A percentile compares a stretch with the other conserved stretches of the same genome.
Conservation (phyloP, 2,797 vertebrate species). For the Phrynocephalus forsythii region DNA sequence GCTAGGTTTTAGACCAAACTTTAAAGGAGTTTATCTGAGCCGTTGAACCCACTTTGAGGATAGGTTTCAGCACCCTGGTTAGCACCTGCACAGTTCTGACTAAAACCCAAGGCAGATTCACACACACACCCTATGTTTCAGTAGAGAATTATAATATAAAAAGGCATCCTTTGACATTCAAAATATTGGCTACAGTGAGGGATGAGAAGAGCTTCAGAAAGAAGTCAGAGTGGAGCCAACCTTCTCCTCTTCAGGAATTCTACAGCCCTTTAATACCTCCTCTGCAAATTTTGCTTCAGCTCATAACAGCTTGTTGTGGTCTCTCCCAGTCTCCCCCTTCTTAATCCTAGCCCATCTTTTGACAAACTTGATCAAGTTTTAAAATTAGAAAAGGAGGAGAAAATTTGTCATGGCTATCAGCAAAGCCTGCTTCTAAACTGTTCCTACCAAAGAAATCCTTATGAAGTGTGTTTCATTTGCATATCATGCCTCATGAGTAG, state of each 20-base stretch:
- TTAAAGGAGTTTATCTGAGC: no score
- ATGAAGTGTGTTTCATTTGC: not conserved
- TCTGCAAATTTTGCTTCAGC: not conserved
- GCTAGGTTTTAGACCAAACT: no score
- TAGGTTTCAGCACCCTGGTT: no score
- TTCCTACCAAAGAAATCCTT: not conserved
- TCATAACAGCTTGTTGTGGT: no score
- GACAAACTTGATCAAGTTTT: not conserved
- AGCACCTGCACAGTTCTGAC: no score
- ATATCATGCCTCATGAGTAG: not conserved
- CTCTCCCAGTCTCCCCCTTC: not conserved
- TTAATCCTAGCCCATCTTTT: not conserved
- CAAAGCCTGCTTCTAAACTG: not conserved
- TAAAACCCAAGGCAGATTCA: no score
- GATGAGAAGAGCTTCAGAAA: not conserved
- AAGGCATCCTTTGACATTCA: not conserved
- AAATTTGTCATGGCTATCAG: not conserved
- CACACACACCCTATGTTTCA: no score
- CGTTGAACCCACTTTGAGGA: no score
- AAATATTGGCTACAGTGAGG: not conserved
- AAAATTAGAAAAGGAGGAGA: not conserved
- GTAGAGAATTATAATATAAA: not conserved
- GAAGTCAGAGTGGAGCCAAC: not conserved
- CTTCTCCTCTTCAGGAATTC: not conserved
- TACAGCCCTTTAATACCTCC: not conserved